A percentile compares a stretch with the other conserved stretches of the same genome.
Evolutionary conservation across 1,140 invertebrate species (phyloP).

Genomic region (Trachymyrmex septentrionalis): DNA sequence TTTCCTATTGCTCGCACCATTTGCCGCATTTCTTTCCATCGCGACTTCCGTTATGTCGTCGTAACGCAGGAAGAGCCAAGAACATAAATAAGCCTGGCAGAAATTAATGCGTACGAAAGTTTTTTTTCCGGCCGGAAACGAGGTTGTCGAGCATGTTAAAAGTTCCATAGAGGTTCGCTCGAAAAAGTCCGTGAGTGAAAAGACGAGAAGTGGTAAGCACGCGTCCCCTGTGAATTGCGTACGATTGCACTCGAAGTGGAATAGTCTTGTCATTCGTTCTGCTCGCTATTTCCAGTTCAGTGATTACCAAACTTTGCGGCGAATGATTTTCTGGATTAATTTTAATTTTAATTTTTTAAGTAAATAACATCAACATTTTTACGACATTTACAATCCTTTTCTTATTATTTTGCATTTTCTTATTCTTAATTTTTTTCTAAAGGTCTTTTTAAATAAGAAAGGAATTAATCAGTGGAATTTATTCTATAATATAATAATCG

Average conservation of each 20-base stretch:
- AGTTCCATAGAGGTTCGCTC: constrained; percentile 17
- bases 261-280: neutral
- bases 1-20: neutral
- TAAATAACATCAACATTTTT: neutral
- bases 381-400: neutral
- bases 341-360: neutral
- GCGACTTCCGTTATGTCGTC: constrained; percentile 24
- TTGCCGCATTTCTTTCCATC: constrained; percentile 32
- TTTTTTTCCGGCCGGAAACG: constrained; percentile 54
- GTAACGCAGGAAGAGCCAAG: constrained; percentile 32
- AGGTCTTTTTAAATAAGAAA: neutral
- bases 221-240: neutral
- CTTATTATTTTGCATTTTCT: neutral
- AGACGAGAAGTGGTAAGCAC: neutral
- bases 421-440: neutral
- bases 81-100: constrained; percentile 49
- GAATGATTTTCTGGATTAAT: neutral
- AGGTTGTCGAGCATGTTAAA: constrained; percentile 52
- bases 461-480: neutral
- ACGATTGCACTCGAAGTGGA: constrained; percentile 6
- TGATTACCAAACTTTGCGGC: constrained; percentile 27
- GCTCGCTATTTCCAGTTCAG: neutral
- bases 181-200: constrained; percentile 27
- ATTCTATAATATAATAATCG: neutral
- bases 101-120: constrained; percentile 57